Evolutionary conservation across 2,113 vertebrate genomes (phyloP).

Genomic region (Bubalus kerabau): DNA sequence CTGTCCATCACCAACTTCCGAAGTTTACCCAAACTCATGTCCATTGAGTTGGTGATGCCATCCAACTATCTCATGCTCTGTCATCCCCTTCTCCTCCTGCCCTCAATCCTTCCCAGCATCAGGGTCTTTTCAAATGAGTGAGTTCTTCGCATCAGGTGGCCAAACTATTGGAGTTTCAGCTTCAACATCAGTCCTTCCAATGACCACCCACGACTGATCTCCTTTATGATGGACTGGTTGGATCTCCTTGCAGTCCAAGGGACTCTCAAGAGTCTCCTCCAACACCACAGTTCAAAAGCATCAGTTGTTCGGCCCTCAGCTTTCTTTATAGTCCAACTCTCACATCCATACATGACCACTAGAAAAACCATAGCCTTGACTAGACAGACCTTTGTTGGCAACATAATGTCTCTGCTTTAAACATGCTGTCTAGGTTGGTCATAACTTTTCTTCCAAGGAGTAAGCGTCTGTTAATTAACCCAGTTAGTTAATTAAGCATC

Average conservation of each 20-base stretch:
- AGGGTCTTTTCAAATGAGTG: neutral
- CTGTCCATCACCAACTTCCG: accelerated
- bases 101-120: neutral
- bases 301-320: accelerated
- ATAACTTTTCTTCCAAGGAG: neutral
- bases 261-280: neutral
- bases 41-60: neutral
- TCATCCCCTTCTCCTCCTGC: neutral
- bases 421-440: neutral
- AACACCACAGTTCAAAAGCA: neutral
- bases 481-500: neutral
- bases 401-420: neutral
- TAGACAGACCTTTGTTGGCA: neutral
- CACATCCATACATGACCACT: neutral
- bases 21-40: accelerated
- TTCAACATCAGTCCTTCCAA: neutral
- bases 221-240: neutral
- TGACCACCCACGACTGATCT: neutral
- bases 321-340: neutral
- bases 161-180: neutral
- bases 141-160: accelerated
- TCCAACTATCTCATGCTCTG: neutral
- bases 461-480: accelerated
- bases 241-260: neutral
- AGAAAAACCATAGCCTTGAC: neutral